Evolutionary conservation across 1,140 invertebrate species (phyloP).

Genomic region (Asbolus verrucosus): DNA sequence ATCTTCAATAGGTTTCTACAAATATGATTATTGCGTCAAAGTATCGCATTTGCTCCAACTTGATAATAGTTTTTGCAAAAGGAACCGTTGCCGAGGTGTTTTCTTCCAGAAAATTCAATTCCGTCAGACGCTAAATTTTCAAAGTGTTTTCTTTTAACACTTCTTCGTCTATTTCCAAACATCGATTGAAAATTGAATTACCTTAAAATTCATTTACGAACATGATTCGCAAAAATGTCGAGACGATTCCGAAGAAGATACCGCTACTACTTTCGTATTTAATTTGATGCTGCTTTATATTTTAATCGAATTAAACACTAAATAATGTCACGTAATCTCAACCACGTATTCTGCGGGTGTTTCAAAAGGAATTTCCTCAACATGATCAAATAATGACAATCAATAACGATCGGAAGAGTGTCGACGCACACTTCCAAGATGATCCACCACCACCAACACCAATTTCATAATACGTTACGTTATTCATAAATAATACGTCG

Average conservation of each 20-base stretch:
- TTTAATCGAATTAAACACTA: conserved; percentile 29
- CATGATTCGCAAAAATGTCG: conserved; percentile 29
- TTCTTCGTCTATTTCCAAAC: conserved; percentile 39
- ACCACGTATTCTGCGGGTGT: not conserved
- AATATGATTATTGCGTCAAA: conserved; percentile 32
- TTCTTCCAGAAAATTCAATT: conserved; percentile 38
- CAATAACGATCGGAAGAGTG: conserved; percentile 5
- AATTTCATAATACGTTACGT: conserved; percentile 22
- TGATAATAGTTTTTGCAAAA: conserved; percentile 32
- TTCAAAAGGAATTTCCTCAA: conserved; percentile 2
- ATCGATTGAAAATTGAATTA: conserved; percentile 35
- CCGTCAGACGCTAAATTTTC: conserved; percentile 45
- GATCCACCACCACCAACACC: no score
- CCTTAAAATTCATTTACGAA: conserved; percentile 38
- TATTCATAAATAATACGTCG: conserved; percentile 42
- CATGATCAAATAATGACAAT: conserved; percentile 19
- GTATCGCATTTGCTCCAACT: conserved; percentile 36
- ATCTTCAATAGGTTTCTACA: conserved; percentile 3
- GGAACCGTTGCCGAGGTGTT: conserved; percentile 13
- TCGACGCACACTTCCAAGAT: no score
- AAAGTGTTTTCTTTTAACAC: conserved; percentile 46
- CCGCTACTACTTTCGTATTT: conserved; percentile 11
- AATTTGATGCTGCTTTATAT: conserved; percentile 15
- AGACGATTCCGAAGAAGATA: not conserved
- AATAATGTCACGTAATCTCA: conserved; percentile 27